Evolutionary conservation across 2,113 vertebrate species (phyloP).

Genomic region (Sander lucioperca): DNA sequence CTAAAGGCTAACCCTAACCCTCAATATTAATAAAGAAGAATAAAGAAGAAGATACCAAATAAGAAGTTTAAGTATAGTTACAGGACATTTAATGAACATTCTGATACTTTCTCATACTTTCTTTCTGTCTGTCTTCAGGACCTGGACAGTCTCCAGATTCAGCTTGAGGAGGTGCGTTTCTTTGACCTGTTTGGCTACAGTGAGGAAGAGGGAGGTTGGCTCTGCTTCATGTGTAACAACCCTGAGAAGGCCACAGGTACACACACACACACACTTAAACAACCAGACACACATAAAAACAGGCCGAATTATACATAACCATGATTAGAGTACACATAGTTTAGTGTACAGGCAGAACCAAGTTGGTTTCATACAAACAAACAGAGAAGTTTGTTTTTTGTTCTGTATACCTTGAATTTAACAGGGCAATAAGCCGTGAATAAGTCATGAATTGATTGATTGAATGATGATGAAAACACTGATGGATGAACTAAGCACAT

Average conservation of each 20-base stretch:
- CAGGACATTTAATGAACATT: neutral
- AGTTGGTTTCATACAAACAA: neutral
- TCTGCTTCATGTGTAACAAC: constrained; percentile 99
- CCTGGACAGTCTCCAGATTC: constrained; percentile 89
- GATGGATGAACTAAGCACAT: neutral
- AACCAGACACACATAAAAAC: neutral
- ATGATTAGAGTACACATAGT: constrained; percentile 6
- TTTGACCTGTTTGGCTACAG: constrained; percentile 98
- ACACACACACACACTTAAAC: constrained; percentile 15
- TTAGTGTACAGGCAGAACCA: neutral
- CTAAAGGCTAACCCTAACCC: neutral
- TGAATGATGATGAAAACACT: neutral
- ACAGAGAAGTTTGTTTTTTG: neutral
- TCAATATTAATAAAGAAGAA: neutral
- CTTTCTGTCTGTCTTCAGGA: constrained; percentile 83
- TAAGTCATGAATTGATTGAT: neutral
- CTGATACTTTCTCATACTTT: constrained; percentile 2
- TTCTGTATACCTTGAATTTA: neutral
- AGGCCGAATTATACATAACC: neutral
- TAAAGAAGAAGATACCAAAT: neutral
- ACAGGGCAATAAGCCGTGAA: neutral
- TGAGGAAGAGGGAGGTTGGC: constrained; percentile 89
- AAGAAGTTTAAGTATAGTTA: neutral
- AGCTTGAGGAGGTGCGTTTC: constrained; percentile 95
- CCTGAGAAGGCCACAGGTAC: constrained; percentile 94